Conservation (phyloP, 2,113 vertebrate genomes). For the Gopherus evgoodei region DNA sequence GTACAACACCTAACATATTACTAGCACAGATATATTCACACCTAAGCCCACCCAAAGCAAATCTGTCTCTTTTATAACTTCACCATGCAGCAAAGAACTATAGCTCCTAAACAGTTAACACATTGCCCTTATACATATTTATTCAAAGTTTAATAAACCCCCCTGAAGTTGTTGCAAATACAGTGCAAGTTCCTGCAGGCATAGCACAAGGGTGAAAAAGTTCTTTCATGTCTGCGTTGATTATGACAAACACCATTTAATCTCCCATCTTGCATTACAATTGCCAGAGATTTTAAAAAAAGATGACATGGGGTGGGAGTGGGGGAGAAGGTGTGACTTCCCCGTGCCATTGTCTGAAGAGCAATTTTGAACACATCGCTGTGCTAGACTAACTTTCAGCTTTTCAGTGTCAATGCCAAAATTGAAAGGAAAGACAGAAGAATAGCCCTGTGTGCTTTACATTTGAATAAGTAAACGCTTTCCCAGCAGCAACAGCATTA, state of each 20-base stretch:
- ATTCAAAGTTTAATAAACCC: conserved; percentile 40
- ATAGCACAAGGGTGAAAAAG: conserved; percentile 72
- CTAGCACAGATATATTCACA: background rate
- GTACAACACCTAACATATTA: background rate
- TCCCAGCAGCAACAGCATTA: conserved; percentile 52
- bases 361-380: conserved; percentile 81
- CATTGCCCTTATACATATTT: background rate
- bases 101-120: conserved; percentile 60
- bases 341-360: conserved; percentile 76
- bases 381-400: conserved; percentile 70
- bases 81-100: background rate
- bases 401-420: conserved; percentile 65
- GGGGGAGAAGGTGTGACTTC: conserved; percentile 76
- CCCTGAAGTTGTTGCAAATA: conserved; percentile 21
- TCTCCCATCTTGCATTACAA: conserved; percentile 65
- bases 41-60: background rate
- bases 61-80: background rate
- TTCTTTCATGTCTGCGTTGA: conserved; percentile 80
- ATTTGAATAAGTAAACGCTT: conserved; percentile 76
- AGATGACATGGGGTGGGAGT: conserved; percentile 46
- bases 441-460: conserved; percentile 67
- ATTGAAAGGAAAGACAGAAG: conserved; percentile 51
- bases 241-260: conserved; percentile 80
- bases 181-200: conserved; percentile 84
- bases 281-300: conserved; percentile 77